These are phyloP conservation scores for Eumaeus atala DNA, from an alignment of 1,140 invertebrate species.

Conservation along the genomic window DNA sequence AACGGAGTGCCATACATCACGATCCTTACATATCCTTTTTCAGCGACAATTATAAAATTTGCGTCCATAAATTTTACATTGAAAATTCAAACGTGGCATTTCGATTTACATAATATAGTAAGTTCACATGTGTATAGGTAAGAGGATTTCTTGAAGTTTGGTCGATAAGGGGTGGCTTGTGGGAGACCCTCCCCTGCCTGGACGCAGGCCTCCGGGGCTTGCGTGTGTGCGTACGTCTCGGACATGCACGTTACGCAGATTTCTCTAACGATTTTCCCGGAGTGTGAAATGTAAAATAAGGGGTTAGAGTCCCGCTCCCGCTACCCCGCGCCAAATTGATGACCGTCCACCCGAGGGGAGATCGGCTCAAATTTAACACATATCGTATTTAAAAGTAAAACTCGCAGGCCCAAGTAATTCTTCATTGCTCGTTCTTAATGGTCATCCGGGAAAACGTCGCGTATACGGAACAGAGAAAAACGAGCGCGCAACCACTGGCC, in stretches of 20 bases:
- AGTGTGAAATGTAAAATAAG: constrained; percentile 75
- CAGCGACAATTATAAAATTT: too few relatives aligned
- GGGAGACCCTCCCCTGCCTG: constrained; percentile 22
- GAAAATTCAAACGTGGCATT: constrained; percentile 25
- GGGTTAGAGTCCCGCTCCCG: constrained; percentile 49
- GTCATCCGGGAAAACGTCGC: not conserved
- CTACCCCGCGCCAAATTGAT: constrained; percentile 58
- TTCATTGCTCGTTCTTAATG: not conserved
- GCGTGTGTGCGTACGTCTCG: constrained; percentile 60
- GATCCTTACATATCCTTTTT: too few relatives aligned
- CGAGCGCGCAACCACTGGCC: too few relatives aligned
- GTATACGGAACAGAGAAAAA: too few relatives aligned
- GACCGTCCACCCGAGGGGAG: constrained; percentile 62
- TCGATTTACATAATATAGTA: constrained; percentile 53
- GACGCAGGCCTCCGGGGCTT: constrained; percentile 36
- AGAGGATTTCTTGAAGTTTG: constrained; percentile 71
- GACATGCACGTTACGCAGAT: constrained; percentile 70
- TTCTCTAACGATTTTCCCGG: constrained; percentile 73
- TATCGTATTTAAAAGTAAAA: constrained; percentile 69
- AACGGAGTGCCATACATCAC: too few relatives aligned
- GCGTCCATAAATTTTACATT: not conserved
- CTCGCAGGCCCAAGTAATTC: constrained; percentile 22
- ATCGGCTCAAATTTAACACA: constrained; percentile 70
- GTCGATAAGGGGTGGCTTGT: constrained; percentile 47
- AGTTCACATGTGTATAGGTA: constrained; percentile 53